These are phyloP conservation scores for Boleophthalmus pectinirostris DNA, from an alignment of 2,113 vertebrate genomes.

Conservation along the genomic window DNA sequence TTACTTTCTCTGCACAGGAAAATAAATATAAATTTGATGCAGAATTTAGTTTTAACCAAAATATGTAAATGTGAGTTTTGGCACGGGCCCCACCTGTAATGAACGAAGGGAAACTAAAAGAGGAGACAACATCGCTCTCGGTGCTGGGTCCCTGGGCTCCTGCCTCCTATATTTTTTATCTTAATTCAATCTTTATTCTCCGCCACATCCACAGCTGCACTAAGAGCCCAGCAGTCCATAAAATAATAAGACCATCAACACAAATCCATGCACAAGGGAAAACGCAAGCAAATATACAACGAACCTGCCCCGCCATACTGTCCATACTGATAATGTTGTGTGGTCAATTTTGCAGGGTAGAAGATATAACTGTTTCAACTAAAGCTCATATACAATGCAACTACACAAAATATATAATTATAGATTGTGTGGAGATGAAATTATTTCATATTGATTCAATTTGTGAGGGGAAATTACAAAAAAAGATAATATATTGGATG, in stretches of 20 bases:
- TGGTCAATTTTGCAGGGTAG: neutral
- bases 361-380: neutral
- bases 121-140: constrained; percentile 69
- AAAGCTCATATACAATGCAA: neutral
- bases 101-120: constrained; percentile 69
- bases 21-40: constrained; percentile 9
- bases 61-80: constrained; percentile 52
- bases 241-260: constrained; percentile 79
- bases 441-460: neutral
- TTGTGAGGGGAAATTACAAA: neutral
- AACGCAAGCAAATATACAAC: constrained; percentile 15
- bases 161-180: constrained; percentile 74
- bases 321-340: constrained; percentile 2
- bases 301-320: constrained; percentile 2
- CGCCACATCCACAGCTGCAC: constrained; percentile 69
- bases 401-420: neutral
- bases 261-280: constrained; percentile 54
- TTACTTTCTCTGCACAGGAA: constrained; percentile 18
- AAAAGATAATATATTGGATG: neutral
- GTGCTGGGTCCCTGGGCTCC: constrained; percentile 56
- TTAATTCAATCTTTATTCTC: constrained; percentile 81
- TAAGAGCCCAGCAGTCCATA: constrained; percentile 74
- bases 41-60: constrained; percentile 25
- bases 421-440: neutral
- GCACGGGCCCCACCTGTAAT: constrained; percentile 57